Evolutionary conservation across 2,888 invertebrate species (phyloP).

Genomic region (Ormyrus nitidulus): DNA sequence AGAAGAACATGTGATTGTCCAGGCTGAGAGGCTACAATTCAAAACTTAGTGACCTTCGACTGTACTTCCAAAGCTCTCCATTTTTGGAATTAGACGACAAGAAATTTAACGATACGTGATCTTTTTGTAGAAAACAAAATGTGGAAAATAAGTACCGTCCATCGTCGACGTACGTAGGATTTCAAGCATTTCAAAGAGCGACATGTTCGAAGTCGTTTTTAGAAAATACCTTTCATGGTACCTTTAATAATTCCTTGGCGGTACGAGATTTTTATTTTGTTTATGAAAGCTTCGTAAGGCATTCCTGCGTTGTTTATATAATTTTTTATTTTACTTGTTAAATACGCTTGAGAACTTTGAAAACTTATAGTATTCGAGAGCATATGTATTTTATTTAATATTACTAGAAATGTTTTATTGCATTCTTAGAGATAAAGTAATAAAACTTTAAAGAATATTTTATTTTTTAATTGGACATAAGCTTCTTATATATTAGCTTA

Average conservation of each 20-base stretch:
- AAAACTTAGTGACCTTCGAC: constrained; percentile 28
- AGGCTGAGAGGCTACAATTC: constrained; percentile 80
- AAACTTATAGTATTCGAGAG: background rate
- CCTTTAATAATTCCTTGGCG: background rate
- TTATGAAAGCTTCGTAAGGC: constrained; percentile 2
- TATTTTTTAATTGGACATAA: constrained; percentile 23
- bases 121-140: constrained; percentile 48
- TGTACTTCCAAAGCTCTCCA: constrained; percentile 27
- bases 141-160: constrained; percentile 64
- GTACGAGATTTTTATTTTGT: constrained; percentile 1
- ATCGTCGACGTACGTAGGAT: constrained; percentile 58
- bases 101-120: constrained; percentile 20
- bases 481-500: constrained; percentile 17
- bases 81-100: constrained; percentile 25
- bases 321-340: constrained; percentile 1
- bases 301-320: constrained; percentile 11
- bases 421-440: constrained; percentile 15
- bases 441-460: constrained; percentile 35
- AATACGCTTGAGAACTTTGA: background rate
- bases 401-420: background rate
- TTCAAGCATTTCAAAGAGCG: constrained; percentile 42
- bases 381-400: constrained; percentile 7
- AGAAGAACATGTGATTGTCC: constrained; percentile 85
- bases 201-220: constrained; percentile 1
- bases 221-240: background rate